Evolutionary conservation across 2,113 vertebrate species (phyloP).

Genomic region (Pogona vitticeps): DNA sequence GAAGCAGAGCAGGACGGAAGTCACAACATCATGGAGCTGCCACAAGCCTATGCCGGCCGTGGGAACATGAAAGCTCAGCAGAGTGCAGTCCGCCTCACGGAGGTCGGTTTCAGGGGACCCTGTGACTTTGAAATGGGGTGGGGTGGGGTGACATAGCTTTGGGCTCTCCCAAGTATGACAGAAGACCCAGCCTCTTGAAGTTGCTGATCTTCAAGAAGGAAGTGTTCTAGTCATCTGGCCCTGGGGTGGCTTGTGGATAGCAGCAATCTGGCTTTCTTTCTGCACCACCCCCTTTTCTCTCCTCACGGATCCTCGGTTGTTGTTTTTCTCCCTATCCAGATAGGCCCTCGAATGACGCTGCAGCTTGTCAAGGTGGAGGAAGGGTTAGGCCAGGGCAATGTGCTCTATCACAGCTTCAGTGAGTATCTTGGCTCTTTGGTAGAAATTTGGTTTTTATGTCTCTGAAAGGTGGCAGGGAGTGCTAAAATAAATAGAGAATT

Average conservation of each 20-base stretch:
- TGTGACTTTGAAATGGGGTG: accelerated
- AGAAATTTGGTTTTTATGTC: too few species aligned
- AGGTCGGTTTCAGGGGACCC: slow-evolving; percentile 70
- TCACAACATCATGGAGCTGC: slow-evolving; percentile 89
- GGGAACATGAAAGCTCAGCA: slow-evolving; percentile 91
- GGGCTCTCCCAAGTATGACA: accelerated
- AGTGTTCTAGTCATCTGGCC: slow-evolving; percentile 8
- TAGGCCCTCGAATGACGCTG: slow-evolving; percentile 89
- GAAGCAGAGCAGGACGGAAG: slow-evolving; percentile 90
- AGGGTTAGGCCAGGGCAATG: slow-evolving; percentile 83
- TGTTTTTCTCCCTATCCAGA: slow-evolving; percentile 61
- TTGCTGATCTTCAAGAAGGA: not conserved
- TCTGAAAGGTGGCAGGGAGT: too few species aligned
- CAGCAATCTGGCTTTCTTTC: not conserved
- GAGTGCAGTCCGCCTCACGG: slow-evolving; percentile 89
- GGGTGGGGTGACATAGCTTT: not conserved
- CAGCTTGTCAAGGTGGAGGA: slow-evolving; percentile 90
- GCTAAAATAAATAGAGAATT: too few species aligned
- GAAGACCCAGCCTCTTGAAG: not conserved
- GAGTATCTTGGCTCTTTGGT: slow-evolving; percentile 46
- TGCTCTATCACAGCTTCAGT: slow-evolving; percentile 87
- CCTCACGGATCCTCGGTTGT: not conserved
- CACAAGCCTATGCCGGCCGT: slow-evolving; percentile 84
- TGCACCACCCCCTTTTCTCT: not conserved
- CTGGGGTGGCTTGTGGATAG: not conserved